Percentiles rank a stretch among this genome's conserved stretches.
Conservation (phyloP, 2,113 vertebrate genomes). For the Poicephalus gulielmi region DNA sequence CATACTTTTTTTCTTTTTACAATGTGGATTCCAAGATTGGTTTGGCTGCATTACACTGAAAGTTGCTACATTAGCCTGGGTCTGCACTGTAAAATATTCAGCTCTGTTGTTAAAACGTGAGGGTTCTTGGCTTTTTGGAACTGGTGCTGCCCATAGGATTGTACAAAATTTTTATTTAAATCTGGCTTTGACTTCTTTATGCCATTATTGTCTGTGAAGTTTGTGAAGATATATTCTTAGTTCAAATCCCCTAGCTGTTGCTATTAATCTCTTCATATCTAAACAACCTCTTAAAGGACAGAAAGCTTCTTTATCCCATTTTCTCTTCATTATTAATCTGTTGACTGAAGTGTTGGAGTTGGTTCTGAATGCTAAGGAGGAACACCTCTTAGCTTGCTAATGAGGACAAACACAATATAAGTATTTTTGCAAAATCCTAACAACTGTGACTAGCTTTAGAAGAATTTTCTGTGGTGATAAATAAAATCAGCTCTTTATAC, state of each 20-base stretch:
- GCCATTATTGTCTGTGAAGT: neutral
- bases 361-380: neutral
- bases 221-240: neutral
- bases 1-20: neutral
- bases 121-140: neutral
- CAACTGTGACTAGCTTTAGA: neutral
- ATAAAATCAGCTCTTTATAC: neutral
- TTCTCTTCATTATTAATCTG: neutral
- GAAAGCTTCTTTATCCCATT: neutral
- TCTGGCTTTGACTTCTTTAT: neutral
- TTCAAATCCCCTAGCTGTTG: neutral
- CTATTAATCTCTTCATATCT: constrained; percentile 7
- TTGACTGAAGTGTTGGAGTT: neutral
- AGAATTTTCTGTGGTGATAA: neutral
- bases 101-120: neutral
- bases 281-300: neutral
- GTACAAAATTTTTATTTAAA: neutral
- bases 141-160: neutral
- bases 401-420: neutral
- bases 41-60: neutral
- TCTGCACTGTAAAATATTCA: neutral
- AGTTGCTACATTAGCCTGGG: neutral
- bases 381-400: neutral
- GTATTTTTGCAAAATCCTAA: neutral
- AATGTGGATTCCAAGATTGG: neutral